These are phyloP conservation scores for Hemistola chrysoprasaria DNA, from an alignment of 2,888 invertebrate genomes.

Conservation along the genomic window DNA sequence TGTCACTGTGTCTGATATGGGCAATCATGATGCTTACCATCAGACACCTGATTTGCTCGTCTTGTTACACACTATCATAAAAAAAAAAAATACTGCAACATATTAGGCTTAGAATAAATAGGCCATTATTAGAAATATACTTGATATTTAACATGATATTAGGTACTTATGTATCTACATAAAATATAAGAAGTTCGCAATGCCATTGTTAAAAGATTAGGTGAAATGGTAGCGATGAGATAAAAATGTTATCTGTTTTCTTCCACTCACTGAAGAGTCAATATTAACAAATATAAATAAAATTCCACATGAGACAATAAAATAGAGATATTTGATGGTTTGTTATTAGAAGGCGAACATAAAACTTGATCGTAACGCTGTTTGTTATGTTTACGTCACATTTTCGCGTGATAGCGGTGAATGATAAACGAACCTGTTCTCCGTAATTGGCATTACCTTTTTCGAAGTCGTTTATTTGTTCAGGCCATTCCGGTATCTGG, in stretches of 20 bases:
- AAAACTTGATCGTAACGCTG: conserved; percentile 32
- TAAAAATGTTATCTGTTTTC: conserved; percentile 17
- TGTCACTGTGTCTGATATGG: too few relatives aligned
- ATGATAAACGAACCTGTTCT: conserved; percentile 34
- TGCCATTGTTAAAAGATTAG: conserved; percentile 4
- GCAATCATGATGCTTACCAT: too few relatives aligned
- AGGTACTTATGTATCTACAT: too few relatives aligned
- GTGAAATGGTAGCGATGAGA: conserved; percentile 5
- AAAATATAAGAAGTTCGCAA: neutral
- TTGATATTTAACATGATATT: too few relatives aligned
- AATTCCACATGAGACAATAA: conserved; percentile 15
- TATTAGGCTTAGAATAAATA: too few relatives aligned
- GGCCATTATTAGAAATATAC: too few relatives aligned
- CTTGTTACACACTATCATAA: too few relatives aligned
- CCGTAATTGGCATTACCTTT: conserved; percentile 53
- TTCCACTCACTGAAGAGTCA: conserved; percentile 7
- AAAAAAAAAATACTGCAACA: too few relatives aligned
- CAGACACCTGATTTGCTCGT: too few relatives aligned
- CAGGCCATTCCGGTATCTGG: conserved; percentile 62
- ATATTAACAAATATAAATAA: conserved; percentile 7
- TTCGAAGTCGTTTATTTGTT: conserved; percentile 52
- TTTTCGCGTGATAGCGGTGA: conserved; percentile 28
- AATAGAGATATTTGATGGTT: conserved; percentile 21
- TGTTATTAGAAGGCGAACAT: conserved; percentile 16
- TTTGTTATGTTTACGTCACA: conserved; percentile 42